Base-by-base conservation (phyloP, 1,140 invertebrate species). In the Diorhabda elongata region DNA sequence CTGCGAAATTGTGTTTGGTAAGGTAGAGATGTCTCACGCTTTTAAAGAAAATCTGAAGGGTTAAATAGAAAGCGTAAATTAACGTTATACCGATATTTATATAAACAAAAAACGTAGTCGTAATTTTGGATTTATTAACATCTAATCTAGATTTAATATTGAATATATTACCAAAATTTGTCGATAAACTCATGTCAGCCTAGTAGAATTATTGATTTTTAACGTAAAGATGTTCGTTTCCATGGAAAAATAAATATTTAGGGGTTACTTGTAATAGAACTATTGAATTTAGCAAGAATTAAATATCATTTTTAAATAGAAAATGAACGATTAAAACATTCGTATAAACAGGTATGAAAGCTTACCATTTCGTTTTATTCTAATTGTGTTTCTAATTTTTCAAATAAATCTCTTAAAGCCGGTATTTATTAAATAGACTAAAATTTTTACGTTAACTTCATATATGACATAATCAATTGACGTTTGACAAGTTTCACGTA, bases 1-100 rank as follows among this genome's bases (percentile, higher is more conserved):
- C 80, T 76, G 85, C 84, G 75, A 84, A 58, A 58, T 59, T 66
- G 8, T 9, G 5, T 45, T 9, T 58, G 42, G 41, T 58, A 5
- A 26, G 42, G 8, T 66, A 45, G 52, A 66, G 42, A 41, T 42
- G n/a, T 8, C 26, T 61, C 4, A 52, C 47, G n/a, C 47, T 52
- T 52, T n/a, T 52, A 4, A 52, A 52, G 47, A 52, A 52, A 8
- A 52, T 8, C 47, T 52, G 47, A 6, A 52, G n/a, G n/a, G n/a
- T 52, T 52, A 52, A 52, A 52, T 52, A 52, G 2, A 52, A 52
- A 52, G 47, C 47, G 6, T 8, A 4, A 8, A 52, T 52, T 52
- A 52, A n/a, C 6, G 47, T 52, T 8, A n/a, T 52, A 2, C 47
- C 47, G n/a, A 8, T 6, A 2, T 52, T 6, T 8, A 52, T n/a